These are phyloP conservation scores for Condylura cristata DNA, from an alignment of 2,113 vertebrate species.

Conservation along the genomic window DNA sequence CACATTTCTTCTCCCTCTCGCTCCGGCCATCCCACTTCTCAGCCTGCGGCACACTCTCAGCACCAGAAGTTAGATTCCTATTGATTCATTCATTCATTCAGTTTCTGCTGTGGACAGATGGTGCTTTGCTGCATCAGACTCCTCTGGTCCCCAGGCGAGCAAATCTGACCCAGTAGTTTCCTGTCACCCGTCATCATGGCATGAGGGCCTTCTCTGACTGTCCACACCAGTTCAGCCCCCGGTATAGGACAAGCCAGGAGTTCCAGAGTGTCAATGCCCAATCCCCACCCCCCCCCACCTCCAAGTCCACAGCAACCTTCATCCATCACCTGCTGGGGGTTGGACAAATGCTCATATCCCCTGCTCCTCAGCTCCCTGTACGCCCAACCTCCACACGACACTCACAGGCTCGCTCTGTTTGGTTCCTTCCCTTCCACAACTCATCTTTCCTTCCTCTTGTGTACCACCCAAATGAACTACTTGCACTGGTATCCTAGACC, in stretches of 20 bases:
- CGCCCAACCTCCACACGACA: fast-evolving
- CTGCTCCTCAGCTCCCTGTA: background rate
- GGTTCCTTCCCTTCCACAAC: background rate
- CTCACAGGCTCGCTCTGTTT: background rate
- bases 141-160: background rate
- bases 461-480: background rate
- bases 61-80: too few relatives aligned
- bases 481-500: background rate
- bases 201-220: background rate
- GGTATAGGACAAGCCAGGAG: background rate
- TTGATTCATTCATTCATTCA: too few relatives aligned
- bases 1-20: fast-evolving
- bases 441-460: background rate
- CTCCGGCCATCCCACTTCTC: background rate
- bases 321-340: background rate
- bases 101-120: background rate
- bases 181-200: too few relatives aligned
- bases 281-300: too few relatives aligned
- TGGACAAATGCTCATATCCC: background rate
- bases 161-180: background rate
- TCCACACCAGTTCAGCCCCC: background rate
- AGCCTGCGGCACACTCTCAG: background rate
- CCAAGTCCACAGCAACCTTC: background rate
- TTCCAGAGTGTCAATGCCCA: background rate
- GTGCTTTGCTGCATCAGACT: background rate